Base-by-base conservation (phyloP, 92 coral and sea anemone species). In the Siderastrea radians region DNA sequence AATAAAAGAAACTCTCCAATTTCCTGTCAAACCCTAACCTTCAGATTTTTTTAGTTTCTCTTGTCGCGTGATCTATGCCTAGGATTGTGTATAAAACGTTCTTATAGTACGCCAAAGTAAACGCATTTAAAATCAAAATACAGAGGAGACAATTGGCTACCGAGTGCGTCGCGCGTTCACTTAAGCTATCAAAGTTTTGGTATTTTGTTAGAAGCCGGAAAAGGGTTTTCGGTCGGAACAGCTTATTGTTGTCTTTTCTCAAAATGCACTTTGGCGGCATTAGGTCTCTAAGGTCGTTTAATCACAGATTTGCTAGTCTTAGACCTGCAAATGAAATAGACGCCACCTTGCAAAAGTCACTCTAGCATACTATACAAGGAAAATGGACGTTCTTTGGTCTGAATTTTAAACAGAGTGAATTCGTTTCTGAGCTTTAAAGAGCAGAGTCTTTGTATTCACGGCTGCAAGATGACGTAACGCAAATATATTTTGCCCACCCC, bases 191-290 rank as follows among this genome's bases (percentile, higher is more conserved):
- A 5, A 13, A 59, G 68, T 60, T 76, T 38, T 60, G 47, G 15
- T 52, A 76, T 44, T 57, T 38, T 13, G 51, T 12, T 65, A 52
- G 17, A 65, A 19, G 74, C 64, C 84, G 74, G 74, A 66, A 66
- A 80, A 65, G 50, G 14, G 65, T 14, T 51, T 65, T 65, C 38
- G 64, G 49, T 65, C 61, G 14, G 17, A 68, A 49, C 8, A 58
- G 55, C 46, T 45, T 45, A 45, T 26, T 16, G 46, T 6, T 19
- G 2, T 65, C 84, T 63, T 69, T 52, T 51, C 57, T 12, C 49
- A 67, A 55, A 75, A 67, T 67, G 64, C 60, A 80, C 16, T 60
- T 51, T 80, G 62, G 43, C 58, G 46, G 60, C 59, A 63, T 48
- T 63, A 63, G 7, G 65, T 80, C 53, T 16, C 43, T 47, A 60